These are phyloP conservation scores for Heliocidaris erythrogramma DNA, from an alignment of 35 echinoderm and acorn worm species.

Conservation along the genomic window DNA sequence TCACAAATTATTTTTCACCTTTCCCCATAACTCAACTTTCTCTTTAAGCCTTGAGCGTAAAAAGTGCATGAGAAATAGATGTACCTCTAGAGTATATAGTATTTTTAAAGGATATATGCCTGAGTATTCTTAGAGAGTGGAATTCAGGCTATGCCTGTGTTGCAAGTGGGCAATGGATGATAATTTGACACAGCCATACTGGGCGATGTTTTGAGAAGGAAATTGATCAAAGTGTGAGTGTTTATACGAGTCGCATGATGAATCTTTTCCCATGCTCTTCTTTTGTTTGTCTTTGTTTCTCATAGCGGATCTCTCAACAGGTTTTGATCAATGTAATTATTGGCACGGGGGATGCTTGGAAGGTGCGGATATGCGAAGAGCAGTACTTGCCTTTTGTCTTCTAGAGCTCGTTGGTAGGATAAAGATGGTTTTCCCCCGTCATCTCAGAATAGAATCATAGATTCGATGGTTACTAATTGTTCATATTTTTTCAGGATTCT, in stretches of 20 bases:
- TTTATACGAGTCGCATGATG: constrained; percentile 6
- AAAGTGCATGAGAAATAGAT: neutral
- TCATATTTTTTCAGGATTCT: neutral
- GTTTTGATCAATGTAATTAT: constrained; percentile 36
- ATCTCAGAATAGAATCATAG: neutral
- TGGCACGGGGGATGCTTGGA: neutral
- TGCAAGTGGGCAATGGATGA: constrained; percentile 10
- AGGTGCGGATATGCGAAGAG: neutral
- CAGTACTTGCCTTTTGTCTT: neutral
- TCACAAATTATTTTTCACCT: no score
- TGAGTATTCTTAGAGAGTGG: neutral
- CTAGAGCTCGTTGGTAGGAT: neutral
- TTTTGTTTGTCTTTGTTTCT: neutral
- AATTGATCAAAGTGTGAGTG: constrained; percentile 28
- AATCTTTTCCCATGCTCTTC: constrained; percentile 11
- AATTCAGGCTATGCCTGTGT: neutral
- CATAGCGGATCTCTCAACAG: neutral
- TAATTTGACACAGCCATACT: neutral
- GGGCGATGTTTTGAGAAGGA: constrained; percentile 36
- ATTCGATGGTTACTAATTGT: neutral
- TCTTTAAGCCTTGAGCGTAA: no score
- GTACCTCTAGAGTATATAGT: neutral
- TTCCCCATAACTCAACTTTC: no score
- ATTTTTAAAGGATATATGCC: neutral
- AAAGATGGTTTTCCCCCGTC: neutral